Evolutionary conservation across 2,113 vertebrate genomes (phyloP).

Genomic region (Cathartes aura): DNA sequence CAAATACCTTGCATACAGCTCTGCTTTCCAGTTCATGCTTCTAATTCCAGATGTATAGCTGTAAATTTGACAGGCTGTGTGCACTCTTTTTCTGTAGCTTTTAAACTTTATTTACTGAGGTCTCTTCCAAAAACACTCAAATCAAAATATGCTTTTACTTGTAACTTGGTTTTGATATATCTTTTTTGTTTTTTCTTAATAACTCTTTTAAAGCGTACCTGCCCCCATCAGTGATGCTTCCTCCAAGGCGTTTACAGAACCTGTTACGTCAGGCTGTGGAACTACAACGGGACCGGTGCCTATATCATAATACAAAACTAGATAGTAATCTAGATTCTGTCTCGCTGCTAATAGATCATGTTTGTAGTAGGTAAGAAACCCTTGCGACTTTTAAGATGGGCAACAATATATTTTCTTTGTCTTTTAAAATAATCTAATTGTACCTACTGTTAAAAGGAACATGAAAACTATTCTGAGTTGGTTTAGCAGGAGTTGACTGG

Average conservation of each 20-base stretch:
- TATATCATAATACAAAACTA: slow-evolving; percentile 96
- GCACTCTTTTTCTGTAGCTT: neutral
- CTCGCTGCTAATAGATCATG: slow-evolving; percentile 94
- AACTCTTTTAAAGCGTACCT: slow-evolving; percentile 84
- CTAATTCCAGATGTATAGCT: neutral
- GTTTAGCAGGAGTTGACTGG: neutral
- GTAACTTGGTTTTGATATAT: neutral
- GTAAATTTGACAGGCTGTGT: neutral
- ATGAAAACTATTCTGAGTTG: neutral
- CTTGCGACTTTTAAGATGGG: neutral
- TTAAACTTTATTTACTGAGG: neutral
- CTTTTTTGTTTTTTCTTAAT: neutral
- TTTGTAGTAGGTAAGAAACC: slow-evolving; percentile 90
- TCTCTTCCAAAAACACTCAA: neutral
- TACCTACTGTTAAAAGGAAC: neutral
- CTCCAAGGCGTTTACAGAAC: slow-evolving; percentile 92
- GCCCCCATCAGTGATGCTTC: slow-evolving; percentile 97
- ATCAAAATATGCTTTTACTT: neutral
- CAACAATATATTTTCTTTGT: neutral
- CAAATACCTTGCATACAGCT: neutral
- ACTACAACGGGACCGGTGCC: slow-evolving; percentile 94
- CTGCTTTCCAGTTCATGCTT: neutral
- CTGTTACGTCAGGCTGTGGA: slow-evolving; percentile 95
- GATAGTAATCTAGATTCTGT: slow-evolving; percentile 92
- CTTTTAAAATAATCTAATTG: neutral